Percentiles rank a stretch among this genome's conserved stretches.
Conservation (phyloP, 2,113 vertebrate species). For the Alligator mississippiensis region DNA sequence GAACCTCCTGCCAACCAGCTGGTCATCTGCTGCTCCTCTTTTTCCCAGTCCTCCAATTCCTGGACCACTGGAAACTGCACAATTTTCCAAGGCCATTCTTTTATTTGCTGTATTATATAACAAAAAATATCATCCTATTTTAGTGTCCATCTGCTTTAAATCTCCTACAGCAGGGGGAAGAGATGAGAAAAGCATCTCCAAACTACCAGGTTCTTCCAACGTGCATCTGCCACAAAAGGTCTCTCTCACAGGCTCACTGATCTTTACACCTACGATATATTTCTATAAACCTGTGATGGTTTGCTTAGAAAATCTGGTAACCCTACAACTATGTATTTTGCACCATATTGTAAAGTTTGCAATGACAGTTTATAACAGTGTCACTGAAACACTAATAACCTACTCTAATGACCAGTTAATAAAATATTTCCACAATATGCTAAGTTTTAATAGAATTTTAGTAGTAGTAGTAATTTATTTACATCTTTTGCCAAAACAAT, state of each 20-base stretch:
- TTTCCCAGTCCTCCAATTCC: background rate
- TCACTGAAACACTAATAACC: background rate
- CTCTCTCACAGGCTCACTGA: background rate
- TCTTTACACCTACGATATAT: background rate
- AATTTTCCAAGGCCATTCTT: background rate
- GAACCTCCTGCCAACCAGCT: background rate
- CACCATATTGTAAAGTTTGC: background rate
- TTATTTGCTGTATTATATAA: background rate
- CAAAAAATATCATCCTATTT: background rate
- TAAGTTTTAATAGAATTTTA: too few relatives aligned
- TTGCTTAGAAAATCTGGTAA: background rate
- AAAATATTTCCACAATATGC: background rate
- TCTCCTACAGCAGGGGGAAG: background rate
- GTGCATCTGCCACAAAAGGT: background rate
- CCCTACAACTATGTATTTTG: background rate
- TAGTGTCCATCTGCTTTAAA: background rate
- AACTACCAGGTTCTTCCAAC: background rate
- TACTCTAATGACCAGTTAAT: background rate
- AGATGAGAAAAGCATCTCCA: background rate
- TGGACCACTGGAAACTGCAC: rapidly evolving
- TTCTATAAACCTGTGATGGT: background rate
- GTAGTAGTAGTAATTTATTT: too few relatives aligned
- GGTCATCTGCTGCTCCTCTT: background rate
- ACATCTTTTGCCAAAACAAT: too few relatives aligned
- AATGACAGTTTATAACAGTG: background rate